Base-by-base conservation (phyloP, 2,797 vertebrate species). In the Tenualosa ilisha region DNA sequence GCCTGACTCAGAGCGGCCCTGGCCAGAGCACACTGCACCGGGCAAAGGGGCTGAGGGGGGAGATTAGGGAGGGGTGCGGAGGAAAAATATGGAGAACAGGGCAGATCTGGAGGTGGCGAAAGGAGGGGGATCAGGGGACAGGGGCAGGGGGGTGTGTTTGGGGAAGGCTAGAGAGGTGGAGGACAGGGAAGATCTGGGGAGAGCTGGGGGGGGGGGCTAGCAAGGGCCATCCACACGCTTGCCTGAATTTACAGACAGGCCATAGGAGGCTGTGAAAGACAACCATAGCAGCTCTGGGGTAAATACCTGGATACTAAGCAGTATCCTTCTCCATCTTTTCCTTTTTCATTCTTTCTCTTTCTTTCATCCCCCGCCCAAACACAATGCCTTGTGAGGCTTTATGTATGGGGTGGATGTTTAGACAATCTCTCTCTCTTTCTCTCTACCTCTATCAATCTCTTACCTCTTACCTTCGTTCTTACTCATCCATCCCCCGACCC, bases 1-100 rank as follows among this genome's bases (percentile, higher is more conserved):
- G 92, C 89, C 84, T 85, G 79, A 95, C 95, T 96, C 92, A 93
- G 93, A 93, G 94, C 92, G 91, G 92, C 92, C 90, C 86, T 92
- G 93, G 90, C 93, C 93, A 93, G 94, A 96, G 72, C 40, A 15
- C 40, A 43, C 72, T 37, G 37, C 15, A 20, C 72, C 2, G 37
- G 37, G 72, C 7, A 5, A 93, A 94, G 93, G 43, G 31, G 93
- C 54, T 56, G 50, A 2, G 50, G 50, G 50, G 0, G 54, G 54
- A 1, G 20, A 43, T 37, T 20, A 37, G 11, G 68, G 68, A 75
- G 68, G 37, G 15, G 1, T 43, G 40, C 2, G 6, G 72, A 46
- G 72, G 37, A 20, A 20, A 79, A 56, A 56, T 56, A 56, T 56
- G 31, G 93, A 94, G 93, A 37, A 26, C 51, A 68, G 54, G 56